Evolutionary conservation across 2,888 invertebrate species (phyloP).

Genomic region (Epistrophe eligans): DNA sequence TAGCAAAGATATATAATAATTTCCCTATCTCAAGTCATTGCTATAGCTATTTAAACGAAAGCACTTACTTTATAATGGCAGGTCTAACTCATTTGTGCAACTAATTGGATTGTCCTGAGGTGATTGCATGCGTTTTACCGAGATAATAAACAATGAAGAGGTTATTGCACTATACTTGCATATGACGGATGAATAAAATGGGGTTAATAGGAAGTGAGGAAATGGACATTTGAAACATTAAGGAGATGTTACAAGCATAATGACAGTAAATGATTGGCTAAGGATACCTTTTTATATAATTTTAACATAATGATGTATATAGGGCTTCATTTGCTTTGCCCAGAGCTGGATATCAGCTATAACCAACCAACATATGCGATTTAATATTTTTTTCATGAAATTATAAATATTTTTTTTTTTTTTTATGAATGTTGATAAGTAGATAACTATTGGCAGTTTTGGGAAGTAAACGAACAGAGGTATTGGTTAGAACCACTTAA

Average conservation of each 20-base stretch:
- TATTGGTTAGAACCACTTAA: no score
- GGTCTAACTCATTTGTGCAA: conserved; percentile 64
- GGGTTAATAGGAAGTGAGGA: conserved; percentile 55
- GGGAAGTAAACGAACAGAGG: no score
- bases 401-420: no score
- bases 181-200: conserved; percentile 46
- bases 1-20: background rate
- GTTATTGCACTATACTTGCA: conserved; percentile 32
- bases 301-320: no score
- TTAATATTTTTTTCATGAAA: no score
- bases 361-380: no score
- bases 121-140: conserved; percentile 18
- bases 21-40: background rate
- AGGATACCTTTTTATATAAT: background rate
- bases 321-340: no score
- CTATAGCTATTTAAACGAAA: conserved; percentile 37
- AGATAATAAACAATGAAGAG: conserved; percentile 15
- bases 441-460: no score
- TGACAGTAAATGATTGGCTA: conserved; percentile 29
- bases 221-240: conserved; percentile 45
- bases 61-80: conserved; percentile 55
- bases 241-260: conserved; percentile 36
- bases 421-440: no score
- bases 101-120: conserved; percentile 68
- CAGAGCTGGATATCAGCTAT: no score